A percentile compares a stretch with the other conserved stretches of the same genome.
Evolutionary conservation across 2,888 invertebrate species (phyloP).

Genomic region (Scaptomyza reducta): DNA sequence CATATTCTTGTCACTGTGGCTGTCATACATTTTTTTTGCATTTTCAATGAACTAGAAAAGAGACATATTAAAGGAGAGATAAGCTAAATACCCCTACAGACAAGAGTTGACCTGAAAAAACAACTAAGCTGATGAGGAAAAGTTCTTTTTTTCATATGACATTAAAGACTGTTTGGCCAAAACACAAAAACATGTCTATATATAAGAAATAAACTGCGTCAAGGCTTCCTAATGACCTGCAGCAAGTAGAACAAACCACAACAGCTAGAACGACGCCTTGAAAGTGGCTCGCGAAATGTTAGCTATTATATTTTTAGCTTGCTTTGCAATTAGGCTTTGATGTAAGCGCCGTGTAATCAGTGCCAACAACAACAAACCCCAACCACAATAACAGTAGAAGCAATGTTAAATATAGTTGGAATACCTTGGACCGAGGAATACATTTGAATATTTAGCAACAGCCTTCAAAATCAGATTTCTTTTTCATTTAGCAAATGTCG

Average conservation of each 20-base stretch:
- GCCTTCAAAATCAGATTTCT: slow-evolving; percentile 77
- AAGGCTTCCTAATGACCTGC: slow-evolving; percentile 32
- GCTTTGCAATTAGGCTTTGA: slow-evolving; percentile 69
- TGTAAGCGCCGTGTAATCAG: slow-evolving; percentile 59
- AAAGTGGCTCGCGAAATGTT: slow-evolving; percentile 42
- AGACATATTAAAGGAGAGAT: not conserved
- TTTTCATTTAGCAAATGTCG: slow-evolving; percentile 58
- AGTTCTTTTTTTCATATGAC: no score
- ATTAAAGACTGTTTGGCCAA: no score
- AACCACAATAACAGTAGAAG: not conserved
- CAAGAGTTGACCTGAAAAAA: no score
- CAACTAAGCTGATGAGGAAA: no score
- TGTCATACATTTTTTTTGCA: slow-evolving; percentile 3
- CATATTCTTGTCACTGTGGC: slow-evolving; percentile 15
- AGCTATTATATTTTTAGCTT: slow-evolving; percentile 56
- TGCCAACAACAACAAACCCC: slow-evolving; percentile 13
- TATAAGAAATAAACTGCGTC: slow-evolving; percentile 8
- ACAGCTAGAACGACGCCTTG: slow-evolving; percentile 41
- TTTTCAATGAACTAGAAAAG: not conserved
- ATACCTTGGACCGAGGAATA: slow-evolving; percentile 53
- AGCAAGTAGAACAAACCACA: not conserved
- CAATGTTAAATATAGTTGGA: slow-evolving; percentile 34
- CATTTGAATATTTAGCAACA: slow-evolving; percentile 76
- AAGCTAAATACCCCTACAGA: not conserved
- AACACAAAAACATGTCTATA: not conserved